Percentiles rank a stretch among this genome's conserved stretches.
phyloP scores from a whole-genome alignment of 2,888 invertebrate genomes.

The Eutolmus rufibarbis region DNA sequence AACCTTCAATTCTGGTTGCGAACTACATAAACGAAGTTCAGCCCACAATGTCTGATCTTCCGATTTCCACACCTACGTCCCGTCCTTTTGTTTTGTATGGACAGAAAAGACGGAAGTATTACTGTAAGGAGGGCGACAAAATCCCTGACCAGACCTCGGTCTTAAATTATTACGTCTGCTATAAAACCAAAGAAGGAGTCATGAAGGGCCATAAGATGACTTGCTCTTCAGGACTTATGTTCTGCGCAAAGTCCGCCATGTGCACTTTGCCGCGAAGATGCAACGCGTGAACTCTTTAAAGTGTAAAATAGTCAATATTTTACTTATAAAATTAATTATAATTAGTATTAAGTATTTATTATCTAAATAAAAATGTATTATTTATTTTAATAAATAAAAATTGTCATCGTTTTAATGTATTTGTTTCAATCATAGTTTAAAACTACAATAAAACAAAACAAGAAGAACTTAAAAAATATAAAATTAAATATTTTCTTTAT shows the following conservation, averaged over 20 bases:
- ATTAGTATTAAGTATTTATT: neutral
- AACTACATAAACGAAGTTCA: neutral
- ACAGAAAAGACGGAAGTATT: conserved; percentile 58
- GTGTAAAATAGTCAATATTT: neutral
- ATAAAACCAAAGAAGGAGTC: conserved; percentile 57
- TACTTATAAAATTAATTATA: neutral
- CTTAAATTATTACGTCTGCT: conserved; percentile 64
- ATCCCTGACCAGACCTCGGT: conserved; percentile 63
- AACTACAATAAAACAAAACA: too few species aligned
- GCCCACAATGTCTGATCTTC: neutral
- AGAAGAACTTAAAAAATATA: neutral
- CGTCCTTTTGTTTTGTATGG: conserved; percentile 9
- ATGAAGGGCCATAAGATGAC: conserved; percentile 63
- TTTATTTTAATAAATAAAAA: neutral
- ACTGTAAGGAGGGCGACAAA: conserved; percentile 64
- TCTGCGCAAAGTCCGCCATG: conserved; percentile 62
- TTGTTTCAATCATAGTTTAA: neutral
- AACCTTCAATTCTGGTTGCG: conserved; percentile 23
- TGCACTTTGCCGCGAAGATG: conserved; percentile 63
- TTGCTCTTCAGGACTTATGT: conserved; percentile 63
- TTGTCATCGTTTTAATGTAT: neutral
- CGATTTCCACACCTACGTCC: conserved; percentile 38
- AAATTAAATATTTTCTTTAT: too few species aligned
- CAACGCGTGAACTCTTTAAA: conserved; percentile 12
- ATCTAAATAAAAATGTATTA: neutral